These are phyloP conservation scores for Dendropsophus ebraccatus DNA, from an alignment of 2,113 vertebrate species.

Conservation along the genomic window DNA sequence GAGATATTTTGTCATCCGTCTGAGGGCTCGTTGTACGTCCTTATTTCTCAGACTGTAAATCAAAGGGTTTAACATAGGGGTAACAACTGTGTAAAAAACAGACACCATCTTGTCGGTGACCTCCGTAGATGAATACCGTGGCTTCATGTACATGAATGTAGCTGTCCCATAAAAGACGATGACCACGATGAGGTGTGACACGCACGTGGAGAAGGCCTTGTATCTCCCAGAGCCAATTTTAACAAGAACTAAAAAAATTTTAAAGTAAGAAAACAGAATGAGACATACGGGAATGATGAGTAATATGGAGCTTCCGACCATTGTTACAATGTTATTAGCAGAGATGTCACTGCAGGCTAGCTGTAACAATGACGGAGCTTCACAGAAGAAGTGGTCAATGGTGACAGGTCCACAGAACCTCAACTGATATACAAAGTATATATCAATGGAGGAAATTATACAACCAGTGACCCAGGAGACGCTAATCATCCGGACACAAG, in stretches of 20 bases:
- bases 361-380: constrained; percentile 56
- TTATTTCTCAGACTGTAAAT: constrained; percentile 46
- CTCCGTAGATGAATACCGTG: constrained; percentile 2
- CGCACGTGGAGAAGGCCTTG: constrained; percentile 29
- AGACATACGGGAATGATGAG: constrained; percentile 57
- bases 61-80: constrained; percentile 46
- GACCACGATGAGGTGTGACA: constrained; percentile 60
- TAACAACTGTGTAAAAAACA: constrained; percentile 58
- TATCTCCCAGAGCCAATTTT: constrained; percentile 55
- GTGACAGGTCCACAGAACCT: constrained; percentile 44
- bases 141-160: constrained; percentile 52
- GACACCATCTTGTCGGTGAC: constrained; percentile 16
- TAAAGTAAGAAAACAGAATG: constrained; percentile 62
- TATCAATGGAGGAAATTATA: not conserved
- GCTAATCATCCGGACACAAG: not conserved
- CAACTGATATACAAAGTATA: constrained; percentile 53
- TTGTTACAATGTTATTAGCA: constrained; percentile 39
- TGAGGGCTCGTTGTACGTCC: not conserved
- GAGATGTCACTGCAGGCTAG: constrained; percentile 58
- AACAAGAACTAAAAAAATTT: constrained; percentile 58
- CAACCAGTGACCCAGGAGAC: constrained; percentile 6
- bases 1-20: not conserved
- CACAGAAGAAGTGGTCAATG: constrained; percentile 65
- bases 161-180: constrained; percentile 59
- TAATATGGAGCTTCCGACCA: constrained; percentile 45